Conservation (phyloP, 2,888 invertebrate species). For the Prenolepis imparis region DNA sequence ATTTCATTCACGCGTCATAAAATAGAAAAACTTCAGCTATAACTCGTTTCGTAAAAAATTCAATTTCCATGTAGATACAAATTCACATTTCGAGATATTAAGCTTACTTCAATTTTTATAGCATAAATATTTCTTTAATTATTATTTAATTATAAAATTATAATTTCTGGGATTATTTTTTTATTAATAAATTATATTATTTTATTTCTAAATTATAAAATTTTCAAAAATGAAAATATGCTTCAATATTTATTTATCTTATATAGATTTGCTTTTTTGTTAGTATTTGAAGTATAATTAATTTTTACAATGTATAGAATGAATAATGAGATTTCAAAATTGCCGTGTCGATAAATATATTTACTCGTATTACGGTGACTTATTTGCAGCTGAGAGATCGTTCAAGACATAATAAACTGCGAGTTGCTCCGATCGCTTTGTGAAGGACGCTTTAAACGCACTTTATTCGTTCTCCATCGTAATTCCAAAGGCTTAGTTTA, state of each 20-base stretch:
- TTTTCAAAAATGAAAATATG: not conserved
- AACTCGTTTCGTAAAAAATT: no score
- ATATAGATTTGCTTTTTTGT: not conserved
- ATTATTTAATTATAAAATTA: no score
- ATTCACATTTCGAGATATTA: not conserved
- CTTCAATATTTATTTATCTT: not conserved
- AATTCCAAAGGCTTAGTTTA: slow-evolving; percentile 41
- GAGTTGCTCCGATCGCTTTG: slow-evolving; percentile 22
- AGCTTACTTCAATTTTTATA: no score
- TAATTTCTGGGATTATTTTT: not conserved
- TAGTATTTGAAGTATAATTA: not conserved
- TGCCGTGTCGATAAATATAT: not conserved
- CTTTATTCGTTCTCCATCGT: slow-evolving; percentile 21
- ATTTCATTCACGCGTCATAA: slow-evolving; percentile 17
- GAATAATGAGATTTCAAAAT: slow-evolving; percentile 7
- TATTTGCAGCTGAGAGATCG: not conserved
- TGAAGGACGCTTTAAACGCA: slow-evolving; percentile 23
- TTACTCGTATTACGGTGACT: not conserved
- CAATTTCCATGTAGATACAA: not conserved
- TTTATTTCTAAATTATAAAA: not conserved
- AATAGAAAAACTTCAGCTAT: not conserved
- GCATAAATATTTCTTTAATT: no score
- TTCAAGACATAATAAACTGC: slow-evolving; percentile 23
- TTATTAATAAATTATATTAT: not conserved
- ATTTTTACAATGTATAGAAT: not conserved